Evolutionary conservation across 2,888 invertebrate species (phyloP).

Genomic region (Icerya purchasi): DNA sequence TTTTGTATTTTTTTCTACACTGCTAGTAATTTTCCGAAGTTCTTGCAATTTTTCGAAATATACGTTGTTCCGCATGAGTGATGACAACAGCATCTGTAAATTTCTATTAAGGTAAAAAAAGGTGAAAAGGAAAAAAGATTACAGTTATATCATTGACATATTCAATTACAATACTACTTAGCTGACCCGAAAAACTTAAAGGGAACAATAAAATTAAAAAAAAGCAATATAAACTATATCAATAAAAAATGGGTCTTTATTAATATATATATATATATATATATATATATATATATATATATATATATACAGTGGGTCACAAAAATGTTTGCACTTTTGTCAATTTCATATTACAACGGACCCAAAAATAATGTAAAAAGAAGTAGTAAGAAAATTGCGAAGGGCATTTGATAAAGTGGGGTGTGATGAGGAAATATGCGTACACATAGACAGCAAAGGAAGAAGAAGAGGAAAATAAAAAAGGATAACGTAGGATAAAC

Average conservation of each 20-base stretch:
- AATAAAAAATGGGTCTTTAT: neutral
- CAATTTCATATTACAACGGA: neutral
- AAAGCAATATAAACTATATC: too few relatives aligned
- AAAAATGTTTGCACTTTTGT: neutral
- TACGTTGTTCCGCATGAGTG: constrained; percentile 44
- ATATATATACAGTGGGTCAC: too few relatives aligned
- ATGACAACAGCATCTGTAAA: constrained; percentile 77
- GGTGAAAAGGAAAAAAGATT: neutral
- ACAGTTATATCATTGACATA: neutral
- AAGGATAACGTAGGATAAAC: too few relatives aligned
- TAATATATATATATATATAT: constrained; percentile 2
- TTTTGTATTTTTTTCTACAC: constrained; percentile 22
- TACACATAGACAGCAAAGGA: too few relatives aligned
- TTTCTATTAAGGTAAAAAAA: constrained; percentile 32
- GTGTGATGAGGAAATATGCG: too few relatives aligned
- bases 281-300: constrained; percentile 3
- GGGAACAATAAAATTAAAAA: too few relatives aligned
- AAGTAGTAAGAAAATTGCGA: too few relatives aligned
- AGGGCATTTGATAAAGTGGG: too few relatives aligned
- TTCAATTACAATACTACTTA: neutral
- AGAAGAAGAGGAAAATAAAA: too few relatives aligned
- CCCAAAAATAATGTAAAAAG: too few relatives aligned
- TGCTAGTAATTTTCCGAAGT: constrained; percentile 6
- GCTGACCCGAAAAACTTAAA: too few relatives aligned
- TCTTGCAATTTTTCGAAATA: constrained; percentile 36